Evolutionary conservation across 2,888 invertebrate species (phyloP).

Genomic region (Coenonympha arcania): DNA sequence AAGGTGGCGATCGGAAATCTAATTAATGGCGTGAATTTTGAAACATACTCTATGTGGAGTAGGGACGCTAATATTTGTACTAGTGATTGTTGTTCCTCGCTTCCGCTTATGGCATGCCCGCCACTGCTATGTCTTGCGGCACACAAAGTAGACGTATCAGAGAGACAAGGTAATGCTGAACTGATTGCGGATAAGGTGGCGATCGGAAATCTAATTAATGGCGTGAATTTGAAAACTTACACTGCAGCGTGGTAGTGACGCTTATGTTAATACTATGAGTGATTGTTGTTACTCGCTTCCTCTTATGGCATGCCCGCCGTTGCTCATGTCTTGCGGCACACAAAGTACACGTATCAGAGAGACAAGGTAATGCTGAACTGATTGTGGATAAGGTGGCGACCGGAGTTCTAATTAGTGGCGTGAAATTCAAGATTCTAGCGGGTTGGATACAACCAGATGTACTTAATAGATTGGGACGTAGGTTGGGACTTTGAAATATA

Average conservation of each 20-base stretch:
- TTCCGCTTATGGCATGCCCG: too few relatives aligned
- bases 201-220: too few relatives aligned
- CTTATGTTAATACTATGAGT: background rate
- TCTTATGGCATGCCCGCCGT: conserved; percentile 10
- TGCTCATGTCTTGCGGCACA: conserved; percentile 8
- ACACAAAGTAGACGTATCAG: too few relatives aligned
- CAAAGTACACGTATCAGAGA: conserved; percentile 26
- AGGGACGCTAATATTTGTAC: too few relatives aligned
- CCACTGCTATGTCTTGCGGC: too few relatives aligned
- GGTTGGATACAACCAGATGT: conserved; percentile 5
- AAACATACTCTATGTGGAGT: too few relatives aligned
- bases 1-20: conserved; percentile 36
- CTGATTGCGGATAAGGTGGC: too few relatives aligned
- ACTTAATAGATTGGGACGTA: background rate
- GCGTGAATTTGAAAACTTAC: too few relatives aligned
- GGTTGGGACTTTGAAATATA: background rate
- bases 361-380: conserved; percentile 37
- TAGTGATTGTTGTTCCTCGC: too few relatives aligned
- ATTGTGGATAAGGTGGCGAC: conserved; percentile 40
- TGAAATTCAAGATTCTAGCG: conserved; percentile 19
- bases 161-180: too few relatives aligned
- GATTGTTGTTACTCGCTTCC: background rate
- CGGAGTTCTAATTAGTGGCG: conserved; percentile 39
- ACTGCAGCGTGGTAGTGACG: background rate
- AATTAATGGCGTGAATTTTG: conserved; percentile 38